Base-by-base conservation (phyloP, 2,888 invertebrate species). In the Parapristionchus giblindavisi region DNA sequence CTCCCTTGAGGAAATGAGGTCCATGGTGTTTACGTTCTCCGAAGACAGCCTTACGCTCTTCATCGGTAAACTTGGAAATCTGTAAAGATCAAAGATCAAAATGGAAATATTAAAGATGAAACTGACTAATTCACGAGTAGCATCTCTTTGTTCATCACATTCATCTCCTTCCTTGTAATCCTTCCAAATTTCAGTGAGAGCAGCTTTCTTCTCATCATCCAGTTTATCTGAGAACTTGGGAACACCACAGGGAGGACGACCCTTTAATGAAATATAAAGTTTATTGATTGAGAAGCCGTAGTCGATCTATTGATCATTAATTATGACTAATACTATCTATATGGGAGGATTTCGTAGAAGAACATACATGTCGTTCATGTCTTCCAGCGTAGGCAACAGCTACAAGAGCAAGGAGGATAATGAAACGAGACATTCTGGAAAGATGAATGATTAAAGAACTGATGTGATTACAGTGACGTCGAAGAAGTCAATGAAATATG, bases 161-260 rank as follows among this genome's bases (percentile, higher is more conserved):
- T 81, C 81, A 52, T 81, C 82, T 71, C 83, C 83, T 51, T 82
- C 81, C 65, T 80, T 81, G 77, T 78, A 83, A 61, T 81, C 77
- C 63, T 80, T 80, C 71, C 71, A 71, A 29, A 71, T 71, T 1
- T 36, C 40, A 21, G 54, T 58, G 8, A 71, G 54, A 24, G 54
- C 56, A 29, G 17, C 43, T 58, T 71, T 71, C 58, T 71, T 71
- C 29, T 58, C 71, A 1, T 6, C 40, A 1, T 27, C 21, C 8
- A 71, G 29, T 5, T 43, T 56, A 6, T 71, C 71, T 5, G 58
- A 5, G 34, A 71, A 71, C 27, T 51, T 43, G 58, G 71, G 71
- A 3, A 71, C 27, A 3, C 71, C 71, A 36, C 71, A 71, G n/a
- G 71, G 38, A 38, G 58, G 56, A 6, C 54, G 32, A 29, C 71